Evolutionary conservation across 2,113 vertebrate species (phyloP).

Genomic region (Nannospalax galili): DNA sequence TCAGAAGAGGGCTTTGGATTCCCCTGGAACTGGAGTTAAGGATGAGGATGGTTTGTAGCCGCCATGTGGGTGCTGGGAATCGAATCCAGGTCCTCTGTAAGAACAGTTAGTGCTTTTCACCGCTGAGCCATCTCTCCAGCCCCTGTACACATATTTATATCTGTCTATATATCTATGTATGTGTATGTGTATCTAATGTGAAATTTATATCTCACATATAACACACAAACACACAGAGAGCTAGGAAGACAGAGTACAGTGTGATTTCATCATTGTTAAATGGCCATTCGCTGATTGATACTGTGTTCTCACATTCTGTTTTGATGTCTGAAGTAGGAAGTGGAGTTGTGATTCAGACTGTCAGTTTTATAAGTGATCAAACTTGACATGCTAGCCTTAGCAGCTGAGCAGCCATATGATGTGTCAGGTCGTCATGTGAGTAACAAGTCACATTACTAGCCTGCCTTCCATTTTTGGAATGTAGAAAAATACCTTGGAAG

Average conservation of each 20-base stretch:
- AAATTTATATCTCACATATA: not conserved
- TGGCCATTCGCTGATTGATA: not conserved
- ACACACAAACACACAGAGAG: not conserved
- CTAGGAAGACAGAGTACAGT: not conserved
- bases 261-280: conserved; percentile 1
- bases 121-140: too few relatives aligned
- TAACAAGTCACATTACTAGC: not conserved
- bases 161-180: not conserved
- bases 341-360: conserved; percentile 61
- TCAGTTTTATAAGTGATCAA: conserved; percentile 43
- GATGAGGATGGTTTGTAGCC: too few relatives aligned
- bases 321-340: conserved; percentile 47
- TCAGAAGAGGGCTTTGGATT: too few relatives aligned
- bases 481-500: not conserved
- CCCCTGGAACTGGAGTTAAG: too few relatives aligned
- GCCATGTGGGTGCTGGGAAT: too few relatives aligned
- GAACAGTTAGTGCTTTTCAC: too few relatives aligned
- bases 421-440: not conserved
- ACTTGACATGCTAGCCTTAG: conserved; percentile 15
- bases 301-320: conserved; percentile 50
- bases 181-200: not conserved
- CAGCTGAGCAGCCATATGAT: not conserved
- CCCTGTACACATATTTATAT: not conserved
- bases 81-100: too few relatives aligned
- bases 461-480: conserved; percentile 41